Evolutionary conservation across 2,888 invertebrate genomes (phyloP).

Genomic region (Mechanitis mazaeus): DNA sequence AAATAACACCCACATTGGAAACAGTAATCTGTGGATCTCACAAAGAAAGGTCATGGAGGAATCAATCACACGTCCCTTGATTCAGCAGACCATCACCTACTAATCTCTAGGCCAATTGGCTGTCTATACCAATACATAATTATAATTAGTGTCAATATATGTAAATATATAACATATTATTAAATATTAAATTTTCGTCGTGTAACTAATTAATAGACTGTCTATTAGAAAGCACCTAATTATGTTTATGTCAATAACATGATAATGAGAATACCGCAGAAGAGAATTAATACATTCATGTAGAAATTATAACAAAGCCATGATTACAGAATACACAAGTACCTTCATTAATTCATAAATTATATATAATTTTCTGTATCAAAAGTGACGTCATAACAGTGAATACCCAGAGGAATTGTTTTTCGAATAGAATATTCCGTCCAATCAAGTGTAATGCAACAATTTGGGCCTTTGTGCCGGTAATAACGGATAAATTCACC

Average conservation of each 20-base stretch:
- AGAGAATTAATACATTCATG: background rate
- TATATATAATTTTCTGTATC: background rate
- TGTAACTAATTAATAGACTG: conserved; percentile 1
- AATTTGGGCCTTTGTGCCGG: conserved; percentile 14
- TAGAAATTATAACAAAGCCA: no score
- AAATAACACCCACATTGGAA: no score
- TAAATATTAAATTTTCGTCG: conserved; percentile 1
- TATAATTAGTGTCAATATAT: background rate
- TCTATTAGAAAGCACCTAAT: conserved; percentile 1
- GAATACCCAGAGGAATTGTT: conserved; percentile 11
- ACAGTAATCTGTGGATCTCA: no score
- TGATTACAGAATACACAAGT: no score
- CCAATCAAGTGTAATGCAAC: conserved; percentile 17
- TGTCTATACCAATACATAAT: no score
- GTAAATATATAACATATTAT: background rate
- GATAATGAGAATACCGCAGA: background rate
- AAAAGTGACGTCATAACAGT: conserved; percentile 5
- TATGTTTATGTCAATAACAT: conserved; percentile 6
- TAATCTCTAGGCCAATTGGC: no score
- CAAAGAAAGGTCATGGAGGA: no score
- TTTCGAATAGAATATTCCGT: conserved; percentile 10
- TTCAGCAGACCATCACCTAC: no score
- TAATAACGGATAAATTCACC: conserved; percentile 17
- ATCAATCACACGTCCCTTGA: no score
- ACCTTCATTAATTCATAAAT: no score